These are phyloP conservation scores for Tolypeutes matacus DNA, from an alignment of 2,797 vertebrate genomes.

Conservation along the genomic window DNA sequence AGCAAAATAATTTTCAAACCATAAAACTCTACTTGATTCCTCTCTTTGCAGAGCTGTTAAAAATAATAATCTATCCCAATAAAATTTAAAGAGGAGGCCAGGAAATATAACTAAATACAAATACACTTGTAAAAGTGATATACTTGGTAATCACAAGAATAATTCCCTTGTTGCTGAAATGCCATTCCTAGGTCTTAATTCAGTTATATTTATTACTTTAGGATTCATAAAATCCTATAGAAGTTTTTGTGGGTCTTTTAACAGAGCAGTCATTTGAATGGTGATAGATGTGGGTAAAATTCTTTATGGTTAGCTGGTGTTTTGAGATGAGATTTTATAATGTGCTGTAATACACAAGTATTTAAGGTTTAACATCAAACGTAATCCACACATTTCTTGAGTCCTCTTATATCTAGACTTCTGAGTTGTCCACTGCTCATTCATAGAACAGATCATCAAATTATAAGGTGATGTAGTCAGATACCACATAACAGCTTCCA, in stretches of 20 bases:
- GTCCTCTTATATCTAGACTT: not conserved
- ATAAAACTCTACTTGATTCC: conserved; percentile 66
- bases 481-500: not conserved
- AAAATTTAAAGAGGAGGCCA: conserved; percentile 70
- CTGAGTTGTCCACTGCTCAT: not conserved
- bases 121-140: conserved; percentile 69
- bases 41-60: conserved; percentile 69
- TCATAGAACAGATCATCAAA: not conserved
- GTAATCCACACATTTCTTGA: not conserved
- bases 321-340: conserved; percentile 38
- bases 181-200: conserved; percentile 38
- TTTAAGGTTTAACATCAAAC: conserved; percentile 11
- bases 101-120: conserved; percentile 69
- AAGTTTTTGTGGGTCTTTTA: conserved; percentile 56
- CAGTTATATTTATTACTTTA: conserved; percentile 61
- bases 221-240: conserved; percentile 30
- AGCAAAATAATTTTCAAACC: conserved; percentile 64
- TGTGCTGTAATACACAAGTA: not conserved
- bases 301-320: not conserved
- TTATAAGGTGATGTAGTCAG: not conserved
- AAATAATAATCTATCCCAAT: conserved; percentile 68
- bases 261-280: conserved; percentile 2
- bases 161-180: conserved; percentile 34
- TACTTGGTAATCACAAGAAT: conserved; percentile 55
- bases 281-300: conserved; percentile 21